A percentile compares a stretch with the other conserved stretches of the same genome.
phyloP scores from a whole-genome alignment of 2,888 invertebrate genomes.

The Ferdinandea cuprea region DNA sequence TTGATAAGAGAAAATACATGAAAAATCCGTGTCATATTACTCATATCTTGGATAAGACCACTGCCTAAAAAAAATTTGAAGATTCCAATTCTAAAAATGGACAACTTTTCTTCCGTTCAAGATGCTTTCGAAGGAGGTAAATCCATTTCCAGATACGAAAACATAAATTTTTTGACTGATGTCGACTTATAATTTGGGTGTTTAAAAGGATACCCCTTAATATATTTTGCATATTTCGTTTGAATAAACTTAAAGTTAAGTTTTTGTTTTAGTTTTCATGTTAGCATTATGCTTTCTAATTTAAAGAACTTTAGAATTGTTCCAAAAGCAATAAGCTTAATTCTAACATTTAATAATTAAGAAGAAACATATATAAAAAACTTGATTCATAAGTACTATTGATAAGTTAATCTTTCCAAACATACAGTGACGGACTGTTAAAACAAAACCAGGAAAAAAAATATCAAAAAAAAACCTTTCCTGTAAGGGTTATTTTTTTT shows the following conservation, averaged over 20 bases:
- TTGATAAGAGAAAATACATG: constrained; percentile 31
- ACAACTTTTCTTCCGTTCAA: constrained; percentile 39
- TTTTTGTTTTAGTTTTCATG: neutral
- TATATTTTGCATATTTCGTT: constrained; percentile 59
- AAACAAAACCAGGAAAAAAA: too few relatives aligned
- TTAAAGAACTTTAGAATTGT: constrained; percentile 1
- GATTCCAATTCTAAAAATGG: constrained; percentile 39
- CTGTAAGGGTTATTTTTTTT: too few relatives aligned
- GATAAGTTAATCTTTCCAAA: too few relatives aligned
- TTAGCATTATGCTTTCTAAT: constrained; percentile 15
- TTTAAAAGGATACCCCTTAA: constrained; percentile 55
- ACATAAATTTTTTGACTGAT: neutral
- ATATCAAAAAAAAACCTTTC: too few relatives aligned
- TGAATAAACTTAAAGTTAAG: constrained; percentile 23
- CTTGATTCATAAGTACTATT: too few relatives aligned
- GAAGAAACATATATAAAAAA: too few relatives aligned
- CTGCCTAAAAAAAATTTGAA: constrained; percentile 17
- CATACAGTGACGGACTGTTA: too few relatives aligned
- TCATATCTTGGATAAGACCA: constrained; percentile 13
- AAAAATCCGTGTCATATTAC: constrained; percentile 29
- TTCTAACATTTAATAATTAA: neutral
- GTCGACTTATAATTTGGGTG: constrained; percentile 13
- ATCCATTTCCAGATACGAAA: constrained; percentile 17
- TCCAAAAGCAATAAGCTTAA: neutral
- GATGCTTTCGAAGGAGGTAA: constrained; percentile 54